Evolutionary conservation across 2,888 invertebrate genomes (phyloP).

Genomic region (Pteria penguin): DNA sequence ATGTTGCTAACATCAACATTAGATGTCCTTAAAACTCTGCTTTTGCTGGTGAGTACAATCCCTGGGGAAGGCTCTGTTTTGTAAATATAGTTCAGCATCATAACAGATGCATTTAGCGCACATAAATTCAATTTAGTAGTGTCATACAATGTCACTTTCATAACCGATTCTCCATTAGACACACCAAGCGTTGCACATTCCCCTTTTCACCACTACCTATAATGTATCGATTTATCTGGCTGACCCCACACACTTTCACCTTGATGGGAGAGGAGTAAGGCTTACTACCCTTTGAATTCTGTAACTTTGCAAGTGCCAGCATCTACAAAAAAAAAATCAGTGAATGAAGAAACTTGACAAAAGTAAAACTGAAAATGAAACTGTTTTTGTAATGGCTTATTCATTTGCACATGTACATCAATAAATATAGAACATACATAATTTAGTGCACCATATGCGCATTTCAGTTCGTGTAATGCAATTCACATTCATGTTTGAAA

Average conservation of each 20-base stretch:
- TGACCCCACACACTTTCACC: not conserved
- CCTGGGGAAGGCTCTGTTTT: not conserved
- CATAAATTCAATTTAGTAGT: not conserved
- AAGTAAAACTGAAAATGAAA: too few relatives aligned
- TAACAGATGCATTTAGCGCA: not conserved
- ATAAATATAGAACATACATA: too few relatives aligned
- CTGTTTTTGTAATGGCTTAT: too few relatives aligned
- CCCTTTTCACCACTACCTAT: too few relatives aligned
- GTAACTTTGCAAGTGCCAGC: not conserved
- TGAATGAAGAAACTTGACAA: too few relatives aligned
- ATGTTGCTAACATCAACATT: not conserved
- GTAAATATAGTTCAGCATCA: not conserved
- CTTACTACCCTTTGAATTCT: not conserved
- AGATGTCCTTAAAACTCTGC: not conserved
- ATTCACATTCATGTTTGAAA: too few relatives aligned
- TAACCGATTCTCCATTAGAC: not conserved
- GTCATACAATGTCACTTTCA: not conserved
- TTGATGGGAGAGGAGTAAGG: not conserved
- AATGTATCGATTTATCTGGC: not conserved
- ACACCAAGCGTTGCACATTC: too few relatives aligned
- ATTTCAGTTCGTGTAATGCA: too few relatives aligned
- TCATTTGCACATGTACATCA: too few relatives aligned
- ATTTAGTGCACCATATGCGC: too few relatives aligned
- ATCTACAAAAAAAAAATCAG: not conserved
- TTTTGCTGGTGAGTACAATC: not conserved